Evolutionary conservation across 53 echinoderm and acorn worm species (phyloP).

Genomic region (Mesocentrotus franciscanus): DNA sequence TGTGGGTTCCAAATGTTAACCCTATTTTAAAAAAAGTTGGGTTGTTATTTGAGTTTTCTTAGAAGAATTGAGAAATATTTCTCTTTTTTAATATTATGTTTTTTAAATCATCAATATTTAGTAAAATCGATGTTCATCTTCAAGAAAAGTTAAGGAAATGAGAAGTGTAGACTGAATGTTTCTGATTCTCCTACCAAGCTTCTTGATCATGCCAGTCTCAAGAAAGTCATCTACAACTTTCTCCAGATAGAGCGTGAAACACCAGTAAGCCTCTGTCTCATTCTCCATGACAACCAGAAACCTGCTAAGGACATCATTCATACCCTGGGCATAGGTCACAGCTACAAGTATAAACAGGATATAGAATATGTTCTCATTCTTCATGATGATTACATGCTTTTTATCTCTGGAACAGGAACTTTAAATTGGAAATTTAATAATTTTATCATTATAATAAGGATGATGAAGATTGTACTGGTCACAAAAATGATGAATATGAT

Average conservation of each 20-base stretch:
- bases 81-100: too few species aligned
- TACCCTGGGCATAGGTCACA: constrained; percentile 99
- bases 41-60: too few species aligned
- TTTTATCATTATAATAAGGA: too few species aligned
- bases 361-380: neutral
- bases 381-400: too few species aligned
- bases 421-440: too few species aligned
- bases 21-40: too few species aligned
- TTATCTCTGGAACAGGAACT: too few species aligned
- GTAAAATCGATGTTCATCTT: neutral
- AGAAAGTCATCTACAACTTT: constrained; percentile 93
- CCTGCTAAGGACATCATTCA: constrained; percentile 97
- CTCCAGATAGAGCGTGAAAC: constrained; percentile 95
- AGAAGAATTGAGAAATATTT: too few species aligned
- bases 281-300: constrained; percentile 95
- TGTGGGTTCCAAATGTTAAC: too few species aligned
- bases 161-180: neutral
- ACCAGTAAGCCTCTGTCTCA: constrained; percentile 99
- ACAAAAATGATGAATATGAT: too few species aligned
- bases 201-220: constrained; percentile 96
- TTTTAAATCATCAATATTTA: neutral
- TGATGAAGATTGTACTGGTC: too few species aligned
- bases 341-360: constrained; percentile 54
- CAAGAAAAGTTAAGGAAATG: neutral
- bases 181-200: constrained; percentile 74